Evolutionary conservation across 2,113 vertebrate species (phyloP).

Genomic region (Xerus inauris): DNA sequence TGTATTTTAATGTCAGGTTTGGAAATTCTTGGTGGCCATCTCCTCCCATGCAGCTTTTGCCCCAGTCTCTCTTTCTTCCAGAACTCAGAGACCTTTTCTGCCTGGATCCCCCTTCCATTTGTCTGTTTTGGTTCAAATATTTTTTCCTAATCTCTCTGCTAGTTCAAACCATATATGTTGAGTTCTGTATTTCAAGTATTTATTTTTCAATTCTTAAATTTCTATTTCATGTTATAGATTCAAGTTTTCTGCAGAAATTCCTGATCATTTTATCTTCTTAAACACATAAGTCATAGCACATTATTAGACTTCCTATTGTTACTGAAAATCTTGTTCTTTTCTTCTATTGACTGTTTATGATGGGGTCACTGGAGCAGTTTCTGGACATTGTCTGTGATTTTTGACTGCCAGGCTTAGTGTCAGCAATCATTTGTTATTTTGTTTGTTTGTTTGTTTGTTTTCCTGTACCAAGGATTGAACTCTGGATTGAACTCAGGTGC

Average conservation of each 20-base stretch:
- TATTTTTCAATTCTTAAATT: neutral
- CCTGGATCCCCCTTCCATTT: too few relatives aligned
- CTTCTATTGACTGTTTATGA: too few relatives aligned
- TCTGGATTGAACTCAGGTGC: too few relatives aligned
- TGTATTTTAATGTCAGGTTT: neutral
- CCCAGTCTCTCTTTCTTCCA: neutral
- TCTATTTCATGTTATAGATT: neutral
- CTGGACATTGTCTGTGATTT: neutral
- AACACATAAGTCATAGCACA: neutral
- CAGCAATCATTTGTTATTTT: too few relatives aligned
- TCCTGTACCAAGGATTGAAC: too few relatives aligned
- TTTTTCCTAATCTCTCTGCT: neutral
- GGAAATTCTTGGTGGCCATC: too few relatives aligned
- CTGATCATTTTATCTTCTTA: neutral
- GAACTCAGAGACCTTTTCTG: neutral
- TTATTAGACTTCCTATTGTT: neutral
- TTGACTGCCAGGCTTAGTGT: neutral
- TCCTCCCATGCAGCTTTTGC: neutral
- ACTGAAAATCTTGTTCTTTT: neutral
- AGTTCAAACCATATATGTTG: neutral
- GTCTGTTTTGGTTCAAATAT: neutral
- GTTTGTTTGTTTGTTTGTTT: too few relatives aligned
- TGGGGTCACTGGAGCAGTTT: accelerated
- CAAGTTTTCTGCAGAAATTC: neutral
- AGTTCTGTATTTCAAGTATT: neutral